phyloP scores from a whole-genome alignment of 1,140 invertebrate species.

The Cecropterus lyciades region DNA sequence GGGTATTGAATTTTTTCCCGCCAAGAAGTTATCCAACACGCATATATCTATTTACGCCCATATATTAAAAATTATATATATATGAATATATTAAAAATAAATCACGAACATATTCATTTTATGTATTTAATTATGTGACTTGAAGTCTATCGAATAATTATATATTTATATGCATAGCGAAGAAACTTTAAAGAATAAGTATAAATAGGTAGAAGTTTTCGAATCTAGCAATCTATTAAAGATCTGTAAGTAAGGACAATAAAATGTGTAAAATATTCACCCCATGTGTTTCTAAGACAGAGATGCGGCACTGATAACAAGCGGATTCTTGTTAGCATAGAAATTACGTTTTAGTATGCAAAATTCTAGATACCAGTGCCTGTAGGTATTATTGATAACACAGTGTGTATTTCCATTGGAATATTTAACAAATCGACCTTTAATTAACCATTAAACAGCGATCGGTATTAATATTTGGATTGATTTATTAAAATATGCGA shows the following conservation, averaged over 20 bases:
- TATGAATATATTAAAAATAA: no score
- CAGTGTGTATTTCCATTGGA: conserved; percentile 5
- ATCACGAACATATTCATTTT: no score
- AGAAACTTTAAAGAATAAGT: no score
- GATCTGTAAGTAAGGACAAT: conserved; percentile 30
- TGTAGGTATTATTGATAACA: conserved; percentile 21
- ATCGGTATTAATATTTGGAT: conserved; percentile 5
- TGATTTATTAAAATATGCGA: conserved; percentile 6
- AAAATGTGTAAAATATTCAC: conserved; percentile 51
- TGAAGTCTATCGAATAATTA: no score
- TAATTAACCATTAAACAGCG: conserved; percentile 19
- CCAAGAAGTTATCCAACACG: no score
- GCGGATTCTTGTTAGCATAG: conserved; percentile 56
- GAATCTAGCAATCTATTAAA: no score
- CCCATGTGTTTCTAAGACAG: conserved; percentile 53
- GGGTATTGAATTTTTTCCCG: no score
- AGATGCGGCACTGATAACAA: conserved; percentile 54
- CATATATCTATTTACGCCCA: no score
- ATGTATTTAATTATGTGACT: no score
- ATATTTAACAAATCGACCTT: conserved; percentile 16
- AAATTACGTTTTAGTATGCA: conserved; percentile 52
- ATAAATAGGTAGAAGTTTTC: no score
- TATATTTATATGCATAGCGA: no score
- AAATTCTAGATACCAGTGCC: conserved; percentile 26
- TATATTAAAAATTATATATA: no score